Evolutionary conservation across 2,113 vertebrate species (phyloP).

Genomic region (Eulemur rufifrons): DNA sequence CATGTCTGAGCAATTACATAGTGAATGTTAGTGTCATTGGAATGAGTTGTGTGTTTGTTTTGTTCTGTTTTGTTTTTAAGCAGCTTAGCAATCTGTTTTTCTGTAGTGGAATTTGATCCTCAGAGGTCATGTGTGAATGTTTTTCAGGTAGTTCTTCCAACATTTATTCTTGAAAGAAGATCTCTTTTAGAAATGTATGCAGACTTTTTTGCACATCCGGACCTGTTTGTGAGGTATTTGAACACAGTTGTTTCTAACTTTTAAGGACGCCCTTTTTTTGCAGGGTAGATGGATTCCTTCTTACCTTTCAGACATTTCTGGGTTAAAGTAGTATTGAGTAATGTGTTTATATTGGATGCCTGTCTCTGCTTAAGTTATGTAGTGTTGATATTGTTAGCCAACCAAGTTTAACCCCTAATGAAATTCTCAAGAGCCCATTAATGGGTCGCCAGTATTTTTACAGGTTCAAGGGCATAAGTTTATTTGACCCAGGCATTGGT

Average conservation of each 20-base stretch:
- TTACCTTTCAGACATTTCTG: background rate
- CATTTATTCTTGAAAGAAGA: constrained; percentile 97
- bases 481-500: background rate
- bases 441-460: background rate
- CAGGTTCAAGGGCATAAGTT: background rate
- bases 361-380: background rate
- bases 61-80: background rate
- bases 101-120: background rate
- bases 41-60: background rate
- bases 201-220: constrained; percentile 98
- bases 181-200: constrained; percentile 99
- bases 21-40: background rate
- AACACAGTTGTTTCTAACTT: background rate
- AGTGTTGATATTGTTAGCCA: background rate
- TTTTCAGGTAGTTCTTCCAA: constrained; percentile 96
- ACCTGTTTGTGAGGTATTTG: constrained; percentile 96
- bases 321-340: background rate
- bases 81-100: background rate
- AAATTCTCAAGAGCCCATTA: background rate
- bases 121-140: constrained; percentile 51
- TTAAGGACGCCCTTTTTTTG: background rate
- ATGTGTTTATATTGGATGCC: background rate
- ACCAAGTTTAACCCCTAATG: background rate
- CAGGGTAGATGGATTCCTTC: background rate
- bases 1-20: background rate